Evolutionary conservation across 2,888 invertebrate species (phyloP), one percentile per base, ranked within the genome.

Genomic region (Crepidodera aurea): DNA sequence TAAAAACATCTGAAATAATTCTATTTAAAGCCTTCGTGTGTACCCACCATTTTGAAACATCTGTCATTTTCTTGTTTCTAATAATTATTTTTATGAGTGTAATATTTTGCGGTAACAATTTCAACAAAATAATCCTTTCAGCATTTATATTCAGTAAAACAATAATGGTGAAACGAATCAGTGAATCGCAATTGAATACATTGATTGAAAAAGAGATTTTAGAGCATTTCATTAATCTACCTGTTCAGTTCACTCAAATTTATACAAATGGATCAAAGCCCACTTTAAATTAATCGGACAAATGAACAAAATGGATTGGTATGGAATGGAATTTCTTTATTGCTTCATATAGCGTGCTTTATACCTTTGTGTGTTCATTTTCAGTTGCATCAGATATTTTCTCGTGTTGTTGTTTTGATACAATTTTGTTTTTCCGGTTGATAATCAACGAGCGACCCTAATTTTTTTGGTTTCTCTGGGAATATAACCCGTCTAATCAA

Each of bases 221-320:
- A 16, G 19, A 16, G 48, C 48, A 13, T 57, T 62, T 62, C 56
- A 66, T 66, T 64, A 67, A 64, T 67, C 60, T 62, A 68, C 65
- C 68, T 68, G 62, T 66, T 68, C 59, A 39, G 60, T 63, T 64
- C 59, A 53, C 56, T 59, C 55, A 64, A 62, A 65, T 67, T 65
- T 50, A 60, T 59, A 61, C 59, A 63, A 67, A 15, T 40, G 60
- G 61, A 67, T 67, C 67, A 67, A 67, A 67, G 65, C 64, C 59
- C 67, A 67, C 67, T 67, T 60, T 48, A 54, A 55, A 67, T 69
- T 70, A 69, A 70, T 70, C 63, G 68, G 64, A 68, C 65, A 71
- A 71, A 71, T 70, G 67, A 69, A 71, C 67, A 58, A 67, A 69
- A 69, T 67, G 56, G 66, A 60, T 65, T 65, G 65, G 66, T 68